Evolutionary conservation across 2,113 vertebrate species (phyloP).

Genomic region (Megaleporinus macrocephalus): DNA sequence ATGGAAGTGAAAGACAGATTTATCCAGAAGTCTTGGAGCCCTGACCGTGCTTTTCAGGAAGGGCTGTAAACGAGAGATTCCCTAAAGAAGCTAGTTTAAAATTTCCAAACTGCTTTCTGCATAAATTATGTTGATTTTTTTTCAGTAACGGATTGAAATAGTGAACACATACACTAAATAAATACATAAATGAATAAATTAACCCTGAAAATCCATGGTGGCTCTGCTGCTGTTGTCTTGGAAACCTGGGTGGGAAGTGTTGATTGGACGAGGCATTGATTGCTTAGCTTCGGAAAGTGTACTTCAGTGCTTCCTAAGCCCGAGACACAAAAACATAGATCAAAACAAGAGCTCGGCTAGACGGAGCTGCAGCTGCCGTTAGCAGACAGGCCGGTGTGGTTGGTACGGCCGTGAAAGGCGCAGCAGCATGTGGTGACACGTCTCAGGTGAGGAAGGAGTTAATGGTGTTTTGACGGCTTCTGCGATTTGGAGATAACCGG

Average conservation of each 20-base stretch:
- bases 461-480: not conserved
- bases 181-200: too few species aligned
- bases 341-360: not conserved
- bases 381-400: not conserved
- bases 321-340: not conserved
- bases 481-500: not conserved
- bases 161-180: too few species aligned
- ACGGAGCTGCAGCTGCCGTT: not conserved
- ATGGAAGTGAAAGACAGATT: too few species aligned
- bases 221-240: constrained; percentile 46
- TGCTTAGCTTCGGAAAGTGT: not conserved
- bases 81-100: too few species aligned
- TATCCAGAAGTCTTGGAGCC: too few species aligned
- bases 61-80: too few species aligned
- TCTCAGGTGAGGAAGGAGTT: not conserved
- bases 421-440: not conserved
- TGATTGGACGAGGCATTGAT: constrained; percentile 41
- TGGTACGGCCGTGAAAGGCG: not conserved
- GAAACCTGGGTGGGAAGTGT: constrained; percentile 42
- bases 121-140: too few species aligned
- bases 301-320: constrained; percentile 3
- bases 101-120: too few species aligned
- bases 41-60: too few species aligned
- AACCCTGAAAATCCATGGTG: constrained; percentile 34
- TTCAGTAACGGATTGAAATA: too few species aligned